Percentiles rank a stretch among this genome's conserved stretches.
phyloP scores from a whole-genome alignment of 1,140 invertebrate species.

The Zaprionus camerounensis region DNA sequence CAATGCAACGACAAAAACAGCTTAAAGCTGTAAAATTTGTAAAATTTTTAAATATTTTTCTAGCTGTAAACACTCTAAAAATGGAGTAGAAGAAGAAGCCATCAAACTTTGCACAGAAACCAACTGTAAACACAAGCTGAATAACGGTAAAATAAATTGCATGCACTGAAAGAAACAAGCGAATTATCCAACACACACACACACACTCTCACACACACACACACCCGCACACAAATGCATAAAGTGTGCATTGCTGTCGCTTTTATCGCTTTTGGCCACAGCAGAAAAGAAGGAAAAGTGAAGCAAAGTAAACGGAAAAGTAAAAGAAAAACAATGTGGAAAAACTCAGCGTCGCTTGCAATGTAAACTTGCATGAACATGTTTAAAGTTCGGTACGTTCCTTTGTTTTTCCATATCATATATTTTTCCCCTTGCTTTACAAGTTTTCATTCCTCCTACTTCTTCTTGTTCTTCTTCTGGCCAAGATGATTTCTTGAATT shows the following conservation, averaged over 20 bases:
- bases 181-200: slow-evolving; percentile 39
- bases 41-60: background rate
- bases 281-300: slow-evolving; percentile 12
- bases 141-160: slow-evolving; percentile 54
- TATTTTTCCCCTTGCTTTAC: background rate
- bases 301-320: slow-evolving; percentile 28
- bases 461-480: slow-evolving; percentile 29
- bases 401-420: slow-evolving; percentile 2
- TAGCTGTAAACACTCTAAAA: slow-evolving; percentile 4
- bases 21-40: background rate
- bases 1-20: background rate
- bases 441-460: background rate
- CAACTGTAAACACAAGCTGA: slow-evolving; percentile 19
- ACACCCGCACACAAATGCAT: slow-evolving; percentile 55
- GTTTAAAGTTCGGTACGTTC: slow-evolving; percentile 35
- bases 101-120: slow-evolving; percentile 16
- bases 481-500: slow-evolving; percentile 62
- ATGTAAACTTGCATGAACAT: slow-evolving; percentile 57
- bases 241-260: slow-evolving; percentile 54
- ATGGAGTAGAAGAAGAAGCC: background rate
- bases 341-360: slow-evolving; percentile 38
- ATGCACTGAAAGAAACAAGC: slow-evolving; percentile 51
- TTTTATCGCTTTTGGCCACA: slow-evolving; percentile 61
- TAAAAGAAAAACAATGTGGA: background rate
- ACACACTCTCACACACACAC: slow-evolving; percentile 31